Evolutionary conservation across 2,113 vertebrate species (phyloP).

Genomic region (Charina bottae): DNA sequence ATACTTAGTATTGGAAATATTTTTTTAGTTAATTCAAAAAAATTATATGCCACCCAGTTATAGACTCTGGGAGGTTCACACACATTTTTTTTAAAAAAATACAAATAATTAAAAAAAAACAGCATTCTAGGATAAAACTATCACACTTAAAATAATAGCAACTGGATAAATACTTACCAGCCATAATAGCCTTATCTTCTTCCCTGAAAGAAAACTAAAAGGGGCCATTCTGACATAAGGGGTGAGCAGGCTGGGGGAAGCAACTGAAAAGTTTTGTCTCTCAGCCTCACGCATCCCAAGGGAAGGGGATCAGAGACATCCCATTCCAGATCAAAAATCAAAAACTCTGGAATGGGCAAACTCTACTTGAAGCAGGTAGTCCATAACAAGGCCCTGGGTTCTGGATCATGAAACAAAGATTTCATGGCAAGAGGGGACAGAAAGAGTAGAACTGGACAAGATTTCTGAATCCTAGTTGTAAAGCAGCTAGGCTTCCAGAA

Average conservation of each 20-base stretch:
- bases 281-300: not conserved
- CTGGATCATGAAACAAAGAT: not conserved
- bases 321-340: not conserved
- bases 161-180: not conserved
- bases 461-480: not conserved
- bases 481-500: not conserved
- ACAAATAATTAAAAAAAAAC: too few species aligned
- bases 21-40: too few species aligned
- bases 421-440: not conserved
- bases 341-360: not conserved
- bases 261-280: not conserved
- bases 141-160: not conserved
- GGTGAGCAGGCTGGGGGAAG: too few species aligned
- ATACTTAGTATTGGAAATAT: too few species aligned
- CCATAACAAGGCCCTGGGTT: not conserved
- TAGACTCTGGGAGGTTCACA: too few species aligned
- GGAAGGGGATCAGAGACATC: not conserved
- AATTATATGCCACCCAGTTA: too few species aligned
- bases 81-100: too few species aligned
- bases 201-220: not conserved
- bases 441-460: not conserved
- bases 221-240: too few species aligned
- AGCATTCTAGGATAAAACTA: not conserved
- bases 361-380: not conserved
- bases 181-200: not conserved